phyloP scores from a whole-genome alignment of 2,113 vertebrate species.

The Phyllostomus discolor region DNA sequence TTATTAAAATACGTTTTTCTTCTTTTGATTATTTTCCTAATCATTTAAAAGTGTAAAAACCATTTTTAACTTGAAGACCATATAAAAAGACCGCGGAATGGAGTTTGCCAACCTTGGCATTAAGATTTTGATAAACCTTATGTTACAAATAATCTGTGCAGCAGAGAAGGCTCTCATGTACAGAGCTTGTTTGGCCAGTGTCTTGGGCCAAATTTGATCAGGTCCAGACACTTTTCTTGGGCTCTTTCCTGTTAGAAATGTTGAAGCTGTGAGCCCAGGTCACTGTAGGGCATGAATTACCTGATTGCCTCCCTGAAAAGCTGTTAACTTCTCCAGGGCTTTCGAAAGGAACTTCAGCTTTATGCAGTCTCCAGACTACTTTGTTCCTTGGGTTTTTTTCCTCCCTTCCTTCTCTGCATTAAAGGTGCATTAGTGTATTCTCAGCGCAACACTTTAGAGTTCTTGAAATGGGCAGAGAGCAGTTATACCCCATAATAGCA shows the following conservation, averaged over 20 bases:
- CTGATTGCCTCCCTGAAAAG: constrained; percentile 36
- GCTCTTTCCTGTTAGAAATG: background rate
- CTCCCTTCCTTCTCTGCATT: background rate
- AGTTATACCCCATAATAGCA: background rate
- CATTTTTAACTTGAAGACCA: background rate
- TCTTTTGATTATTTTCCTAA: background rate
- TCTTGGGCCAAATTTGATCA: background rate
- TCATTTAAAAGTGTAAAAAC: background rate
- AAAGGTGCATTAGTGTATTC: constrained; percentile 50
- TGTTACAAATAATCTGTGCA: background rate
- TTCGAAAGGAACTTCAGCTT: constrained; percentile 54
- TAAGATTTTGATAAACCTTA: background rate
- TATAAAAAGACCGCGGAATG: background rate
- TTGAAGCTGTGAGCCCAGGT: background rate
- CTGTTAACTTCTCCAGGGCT: constrained; percentile 37
- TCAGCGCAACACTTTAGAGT: background rate
- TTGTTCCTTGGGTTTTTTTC: rapidly evolving
- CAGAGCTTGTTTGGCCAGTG: background rate
- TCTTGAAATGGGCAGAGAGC: constrained; percentile 46
- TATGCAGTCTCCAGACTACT: constrained; percentile 12
- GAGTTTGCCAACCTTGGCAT: background rate
- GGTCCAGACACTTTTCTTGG: background rate
- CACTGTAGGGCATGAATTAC: background rate
- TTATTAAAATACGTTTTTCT: background rate
- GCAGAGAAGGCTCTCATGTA: background rate